A percentile compares a stretch with the other conserved stretches of the same genome.
phyloP scores from a whole-genome alignment of 2,797 vertebrate species.

The Somateria mollissima region DNA sequence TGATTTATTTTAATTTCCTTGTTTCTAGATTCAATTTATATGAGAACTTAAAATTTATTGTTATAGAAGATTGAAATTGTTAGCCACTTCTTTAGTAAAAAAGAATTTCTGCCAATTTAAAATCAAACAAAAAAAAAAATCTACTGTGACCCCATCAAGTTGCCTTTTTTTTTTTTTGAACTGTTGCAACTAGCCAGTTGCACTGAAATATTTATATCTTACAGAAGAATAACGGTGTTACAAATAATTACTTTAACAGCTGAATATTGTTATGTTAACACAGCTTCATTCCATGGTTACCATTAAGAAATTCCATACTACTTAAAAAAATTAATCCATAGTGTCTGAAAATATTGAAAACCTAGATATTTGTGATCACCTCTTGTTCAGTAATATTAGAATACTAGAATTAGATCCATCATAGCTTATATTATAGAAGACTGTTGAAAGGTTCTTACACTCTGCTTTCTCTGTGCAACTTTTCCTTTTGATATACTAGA shows the following conservation, averaged over 20 bases:
- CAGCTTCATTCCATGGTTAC: neutral
- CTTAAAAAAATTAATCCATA: neutral
- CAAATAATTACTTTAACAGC: neutral
- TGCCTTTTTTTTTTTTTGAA: too few species aligned
- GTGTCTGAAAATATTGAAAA: too few species aligned
- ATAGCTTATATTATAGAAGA: neutral
- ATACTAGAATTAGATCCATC: neutral
- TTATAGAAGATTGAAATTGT: neutral
- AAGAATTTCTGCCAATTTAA: neutral
- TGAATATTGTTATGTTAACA: neutral
- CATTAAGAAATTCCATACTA: neutral
- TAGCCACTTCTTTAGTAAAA: neutral
- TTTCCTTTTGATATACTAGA: neutral
- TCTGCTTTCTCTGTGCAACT: neutral
- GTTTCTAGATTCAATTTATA: neutral
- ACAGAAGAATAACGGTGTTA: neutral
- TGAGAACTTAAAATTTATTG: neutral
- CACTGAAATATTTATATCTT: neutral
- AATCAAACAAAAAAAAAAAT: neutral
- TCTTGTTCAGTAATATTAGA: neutral
- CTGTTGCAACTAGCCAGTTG: neutral
- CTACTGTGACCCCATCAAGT: neutral
- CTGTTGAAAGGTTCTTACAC: neutral
- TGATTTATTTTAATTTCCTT: neutral
- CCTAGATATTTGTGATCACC: neutral